These are phyloP conservation scores for Epiblema foenella DNA, from an alignment of 2,888 invertebrate genomes.

Conservation along the genomic window DNA sequence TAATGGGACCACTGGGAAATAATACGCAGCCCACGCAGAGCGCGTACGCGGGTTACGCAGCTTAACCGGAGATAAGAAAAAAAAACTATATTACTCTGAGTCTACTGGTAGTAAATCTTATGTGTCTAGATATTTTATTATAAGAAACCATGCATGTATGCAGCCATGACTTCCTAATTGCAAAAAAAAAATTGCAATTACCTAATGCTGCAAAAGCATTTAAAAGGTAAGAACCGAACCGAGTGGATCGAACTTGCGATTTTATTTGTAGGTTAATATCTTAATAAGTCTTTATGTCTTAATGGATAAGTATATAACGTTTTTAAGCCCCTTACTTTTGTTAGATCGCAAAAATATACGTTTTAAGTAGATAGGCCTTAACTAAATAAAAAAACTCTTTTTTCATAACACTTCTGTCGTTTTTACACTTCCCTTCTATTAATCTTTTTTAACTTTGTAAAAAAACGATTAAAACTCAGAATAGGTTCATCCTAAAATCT, in stretches of 20 bases:
- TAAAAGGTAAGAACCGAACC: too few species aligned
- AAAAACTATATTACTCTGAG: too few species aligned
- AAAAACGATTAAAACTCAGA: slow-evolving; percentile 60
- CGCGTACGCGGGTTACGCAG: too few species aligned
- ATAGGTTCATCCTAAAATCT: slow-evolving; percentile 64
- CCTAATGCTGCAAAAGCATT: too few species aligned
- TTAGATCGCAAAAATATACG: background rate
- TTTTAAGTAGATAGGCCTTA: background rate
- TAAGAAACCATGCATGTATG: background rate
- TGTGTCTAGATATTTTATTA: background rate
- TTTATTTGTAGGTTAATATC: too few species aligned
- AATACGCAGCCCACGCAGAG: too few species aligned
- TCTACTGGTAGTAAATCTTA: background rate
- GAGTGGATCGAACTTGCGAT: too few species aligned
- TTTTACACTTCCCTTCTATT: slow-evolving; percentile 40
- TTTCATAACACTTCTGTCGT: slow-evolving; percentile 20
- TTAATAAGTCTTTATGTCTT: background rate
- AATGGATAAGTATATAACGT: background rate
- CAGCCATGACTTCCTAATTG: background rate
- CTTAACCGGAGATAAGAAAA: too few species aligned
- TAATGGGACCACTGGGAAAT: too few species aligned
- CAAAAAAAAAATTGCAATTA: background rate
- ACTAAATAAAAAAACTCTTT: slow-evolving; percentile 15
- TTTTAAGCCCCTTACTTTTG: background rate
- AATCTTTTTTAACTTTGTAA: slow-evolving; percentile 45